These are phyloP conservation scores for Hydrolagus colliei DNA, from an alignment of 2,797 vertebrate species.

Conservation along the genomic window DNA sequence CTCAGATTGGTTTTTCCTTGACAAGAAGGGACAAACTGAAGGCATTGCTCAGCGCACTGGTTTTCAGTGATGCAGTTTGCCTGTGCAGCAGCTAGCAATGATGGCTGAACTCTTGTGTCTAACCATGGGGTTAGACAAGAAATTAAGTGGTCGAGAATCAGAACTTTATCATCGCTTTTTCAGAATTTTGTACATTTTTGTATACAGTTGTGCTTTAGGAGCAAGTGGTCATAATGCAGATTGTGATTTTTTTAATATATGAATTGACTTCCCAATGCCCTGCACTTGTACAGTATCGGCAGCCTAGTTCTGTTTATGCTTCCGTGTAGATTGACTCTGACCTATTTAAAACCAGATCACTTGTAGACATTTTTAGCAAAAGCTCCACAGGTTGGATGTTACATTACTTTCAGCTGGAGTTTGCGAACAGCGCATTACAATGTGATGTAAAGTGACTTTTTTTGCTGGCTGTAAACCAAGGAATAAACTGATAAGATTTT, in stretches of 20 bases:
- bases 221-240: slow-evolving; percentile 56
- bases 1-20: slow-evolving; percentile 32
- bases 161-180: slow-evolving; percentile 50
- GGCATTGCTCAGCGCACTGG: slow-evolving; percentile 50
- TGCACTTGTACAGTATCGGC: slow-evolving; percentile 2
- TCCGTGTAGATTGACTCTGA: not conserved
- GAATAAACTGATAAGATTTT: not conserved
- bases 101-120: not conserved
- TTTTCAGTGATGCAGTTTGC: slow-evolving; percentile 52
- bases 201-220: slow-evolving; percentile 52
- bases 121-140: slow-evolving; percentile 8
- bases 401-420: not conserved
- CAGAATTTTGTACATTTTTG: slow-evolving; percentile 65
- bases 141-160: slow-evolving; percentile 50
- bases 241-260: slow-evolving; percentile 54
- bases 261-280: not conserved
- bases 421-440: not conserved
- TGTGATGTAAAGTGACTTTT: not conserved
- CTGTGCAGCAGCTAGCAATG: slow-evolving; percentile 48
- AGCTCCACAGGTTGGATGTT: not conserved
- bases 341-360: slow-evolving; percentile 7
- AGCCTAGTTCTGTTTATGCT: slow-evolving; percentile 13
- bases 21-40: slow-evolving; percentile 6
- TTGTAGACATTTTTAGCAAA: slow-evolving; percentile 23
- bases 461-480: not conserved